Conservation (phyloP, 2,113 vertebrate species). For the Pluvialis apricaria region DNA sequence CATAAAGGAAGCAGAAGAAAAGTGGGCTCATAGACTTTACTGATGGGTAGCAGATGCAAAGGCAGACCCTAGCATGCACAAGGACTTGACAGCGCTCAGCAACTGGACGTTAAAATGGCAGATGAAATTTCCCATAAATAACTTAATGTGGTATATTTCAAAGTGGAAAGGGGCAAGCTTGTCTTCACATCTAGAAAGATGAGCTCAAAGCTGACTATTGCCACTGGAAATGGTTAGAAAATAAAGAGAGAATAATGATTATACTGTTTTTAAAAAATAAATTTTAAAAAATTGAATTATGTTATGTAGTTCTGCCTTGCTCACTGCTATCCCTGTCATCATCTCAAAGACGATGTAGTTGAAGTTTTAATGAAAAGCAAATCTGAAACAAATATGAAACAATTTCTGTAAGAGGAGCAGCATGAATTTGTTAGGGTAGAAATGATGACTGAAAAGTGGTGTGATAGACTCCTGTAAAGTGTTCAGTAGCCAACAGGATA, state of each 20-base stretch:
- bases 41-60: not conserved
- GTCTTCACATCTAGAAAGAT: not conserved
- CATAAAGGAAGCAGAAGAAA: not conserved
- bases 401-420: not conserved
- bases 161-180: not conserved
- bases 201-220: not conserved
- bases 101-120: not conserved
- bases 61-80: not conserved
- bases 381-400: not conserved
- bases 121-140: not conserved
- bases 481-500: not conserved
- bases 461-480: not conserved
- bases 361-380: not conserved
- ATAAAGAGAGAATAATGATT: not conserved
- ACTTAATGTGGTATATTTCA: not conserved
- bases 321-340: not conserved
- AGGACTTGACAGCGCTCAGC: not conserved
- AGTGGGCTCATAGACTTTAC: not conserved
- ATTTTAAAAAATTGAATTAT: not conserved
- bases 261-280: not conserved
- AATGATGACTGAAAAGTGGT: not conserved
- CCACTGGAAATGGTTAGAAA: not conserved
- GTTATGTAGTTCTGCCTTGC: not conserved
- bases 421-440: not conserved
- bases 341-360: not conserved